Conservation (phyloP, 2,113 vertebrate species). For the Isurus oxyrinchus region DNA sequence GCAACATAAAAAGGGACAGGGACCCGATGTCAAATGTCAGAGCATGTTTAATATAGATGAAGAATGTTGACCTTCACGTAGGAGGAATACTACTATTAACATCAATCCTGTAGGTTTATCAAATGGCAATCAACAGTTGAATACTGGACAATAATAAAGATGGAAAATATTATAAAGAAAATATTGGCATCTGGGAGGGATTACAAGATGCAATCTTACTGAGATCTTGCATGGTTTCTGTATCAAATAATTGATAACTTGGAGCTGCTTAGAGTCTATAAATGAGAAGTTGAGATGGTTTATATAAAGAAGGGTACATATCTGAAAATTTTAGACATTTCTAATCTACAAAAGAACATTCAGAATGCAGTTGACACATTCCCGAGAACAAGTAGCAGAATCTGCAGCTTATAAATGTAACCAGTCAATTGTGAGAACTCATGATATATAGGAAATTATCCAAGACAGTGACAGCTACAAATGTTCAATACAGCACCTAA, state of each 20-base stretch:
- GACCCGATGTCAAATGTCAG: neutral
- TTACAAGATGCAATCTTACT: neutral
- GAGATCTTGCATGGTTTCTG: neutral
- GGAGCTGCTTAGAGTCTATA: neutral
- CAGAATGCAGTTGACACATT: neutral
- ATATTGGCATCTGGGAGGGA: neutral
- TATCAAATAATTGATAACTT: neutral
- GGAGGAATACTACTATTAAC: neutral
- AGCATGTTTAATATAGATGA: neutral
- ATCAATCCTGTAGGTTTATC: neutral
- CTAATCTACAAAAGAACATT: neutral
- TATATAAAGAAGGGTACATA: neutral
- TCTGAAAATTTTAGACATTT: neutral
- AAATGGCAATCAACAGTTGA: neutral
- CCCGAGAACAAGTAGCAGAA: neutral
- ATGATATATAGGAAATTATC: conserved; percentile 1
- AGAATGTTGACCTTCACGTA: neutral
- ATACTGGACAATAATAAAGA: neutral
- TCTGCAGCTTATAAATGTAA: conserved; percentile 7
- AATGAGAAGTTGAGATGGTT: neutral
- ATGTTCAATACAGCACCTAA: neutral
- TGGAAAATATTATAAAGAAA: neutral
- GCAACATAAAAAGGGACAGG: neutral
- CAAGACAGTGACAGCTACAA: conserved; percentile 14
- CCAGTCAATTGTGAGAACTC: neutral